Evolutionary conservation across 2,888 invertebrate genomes (phyloP).

Genomic region (Napeogenes sylphis): DNA sequence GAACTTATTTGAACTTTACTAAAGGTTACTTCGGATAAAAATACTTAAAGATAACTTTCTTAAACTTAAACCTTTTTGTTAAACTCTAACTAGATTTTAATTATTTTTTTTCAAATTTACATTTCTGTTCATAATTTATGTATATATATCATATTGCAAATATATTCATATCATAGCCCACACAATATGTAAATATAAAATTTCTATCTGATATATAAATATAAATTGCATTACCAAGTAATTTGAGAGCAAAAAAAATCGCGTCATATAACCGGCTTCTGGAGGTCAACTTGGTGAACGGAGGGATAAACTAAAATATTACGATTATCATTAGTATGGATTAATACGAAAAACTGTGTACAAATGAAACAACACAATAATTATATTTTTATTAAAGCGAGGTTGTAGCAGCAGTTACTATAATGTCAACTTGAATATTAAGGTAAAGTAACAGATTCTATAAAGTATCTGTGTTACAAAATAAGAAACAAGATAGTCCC

Average conservation of each 20-base stretch:
- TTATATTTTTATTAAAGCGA: background rate
- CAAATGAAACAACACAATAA: background rate
- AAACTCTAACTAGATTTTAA: too few species aligned
- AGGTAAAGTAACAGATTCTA: background rate
- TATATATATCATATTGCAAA: too few species aligned
- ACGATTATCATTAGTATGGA: slow-evolving; percentile 12
- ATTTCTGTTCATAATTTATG: too few species aligned
- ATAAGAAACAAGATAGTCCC: too few species aligned
- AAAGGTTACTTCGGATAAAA: too few species aligned
- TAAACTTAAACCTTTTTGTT: too few species aligned
- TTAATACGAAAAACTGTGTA: background rate
- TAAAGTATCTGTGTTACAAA: too few species aligned
- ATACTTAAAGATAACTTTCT: too few species aligned
- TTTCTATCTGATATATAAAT: background rate
- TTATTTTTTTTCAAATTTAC: too few species aligned
- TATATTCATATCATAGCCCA: too few species aligned
- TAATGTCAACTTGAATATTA: slow-evolving; percentile 4
- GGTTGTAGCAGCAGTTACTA: background rate
- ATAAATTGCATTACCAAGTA: slow-evolving; percentile 19
- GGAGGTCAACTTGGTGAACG: slow-evolving; percentile 21
- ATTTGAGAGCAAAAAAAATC: slow-evolving; percentile 22
- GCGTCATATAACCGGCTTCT: slow-evolving; percentile 23
- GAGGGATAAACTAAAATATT: slow-evolving; percentile 19
- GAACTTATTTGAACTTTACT: too few species aligned
- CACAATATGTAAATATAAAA: too few species aligned